Evolutionary conservation across 2,113 vertebrate genomes (phyloP).

Genomic region (Nanorana parkeri): DNA sequence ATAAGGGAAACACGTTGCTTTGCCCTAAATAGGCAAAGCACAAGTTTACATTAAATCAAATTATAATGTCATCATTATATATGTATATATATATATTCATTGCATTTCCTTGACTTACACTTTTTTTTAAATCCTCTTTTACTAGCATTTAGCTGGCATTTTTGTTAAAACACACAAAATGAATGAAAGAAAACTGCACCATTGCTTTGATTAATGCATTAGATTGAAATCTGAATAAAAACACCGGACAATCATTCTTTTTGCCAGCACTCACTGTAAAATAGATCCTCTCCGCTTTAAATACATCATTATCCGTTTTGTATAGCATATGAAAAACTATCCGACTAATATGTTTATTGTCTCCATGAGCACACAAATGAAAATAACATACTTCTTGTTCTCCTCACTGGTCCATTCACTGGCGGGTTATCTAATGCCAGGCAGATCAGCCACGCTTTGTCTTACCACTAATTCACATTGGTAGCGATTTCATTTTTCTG

Average conservation of each 20-base stretch:
- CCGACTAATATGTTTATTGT: constrained; percentile 48
- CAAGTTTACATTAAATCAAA: too few species aligned
- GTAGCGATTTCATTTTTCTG: constrained; percentile 51
- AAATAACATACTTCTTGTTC: constrained; percentile 55
- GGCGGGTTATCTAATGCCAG: constrained; percentile 51
- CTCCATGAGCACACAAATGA: constrained; percentile 54
- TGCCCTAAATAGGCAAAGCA: too few species aligned
- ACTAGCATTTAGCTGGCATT: too few species aligned
- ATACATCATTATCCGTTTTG: constrained; percentile 47
- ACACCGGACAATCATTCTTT: constrained; percentile 3
- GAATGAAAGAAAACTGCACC: neutral
- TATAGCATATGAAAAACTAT: constrained; percentile 51
- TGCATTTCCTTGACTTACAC: too few species aligned
- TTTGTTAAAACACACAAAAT: too few species aligned
- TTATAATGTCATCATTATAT: too few species aligned
- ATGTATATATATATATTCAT: too few species aligned
- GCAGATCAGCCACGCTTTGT: constrained; percentile 51
- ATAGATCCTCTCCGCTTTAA: constrained; percentile 30
- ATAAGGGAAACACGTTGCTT: too few species aligned
- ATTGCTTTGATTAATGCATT: neutral
- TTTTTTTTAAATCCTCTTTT: too few species aligned
- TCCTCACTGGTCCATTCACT: constrained; percentile 30
- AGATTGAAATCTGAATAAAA: constrained; percentile 33
- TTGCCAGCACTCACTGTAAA: neutral
- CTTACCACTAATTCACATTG: constrained; percentile 35